Conservation (phyloP, 2,797 vertebrate species). For the Lycodopsis pacificus region DNA sequence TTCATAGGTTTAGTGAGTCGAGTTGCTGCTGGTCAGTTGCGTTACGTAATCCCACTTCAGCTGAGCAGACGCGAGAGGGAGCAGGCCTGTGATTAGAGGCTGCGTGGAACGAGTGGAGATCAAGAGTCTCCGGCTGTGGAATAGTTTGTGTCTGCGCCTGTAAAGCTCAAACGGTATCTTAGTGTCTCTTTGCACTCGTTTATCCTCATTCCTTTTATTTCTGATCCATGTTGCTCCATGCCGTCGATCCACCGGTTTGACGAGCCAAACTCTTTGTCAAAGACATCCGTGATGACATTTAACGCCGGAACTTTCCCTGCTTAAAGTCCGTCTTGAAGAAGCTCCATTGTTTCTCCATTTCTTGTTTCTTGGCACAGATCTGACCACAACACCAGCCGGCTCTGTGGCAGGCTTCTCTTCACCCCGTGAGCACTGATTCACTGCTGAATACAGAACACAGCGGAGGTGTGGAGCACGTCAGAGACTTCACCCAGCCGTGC, state of each 20-base stretch:
- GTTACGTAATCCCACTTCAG: slow-evolving; percentile 36
- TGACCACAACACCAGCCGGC: not conserved
- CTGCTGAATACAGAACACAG: not conserved
- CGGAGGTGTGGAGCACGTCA: not conserved
- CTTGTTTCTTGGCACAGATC: not conserved
- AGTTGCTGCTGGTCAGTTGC: not conserved
- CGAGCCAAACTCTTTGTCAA: too few species aligned
- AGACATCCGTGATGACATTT: too few species aligned
- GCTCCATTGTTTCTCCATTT: not conserved
- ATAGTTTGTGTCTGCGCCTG: not conserved
- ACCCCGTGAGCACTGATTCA: not conserved
- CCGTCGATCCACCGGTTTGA: too few species aligned
- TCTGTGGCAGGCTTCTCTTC: not conserved
- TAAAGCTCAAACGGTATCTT: not conserved
- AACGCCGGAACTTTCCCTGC: not conserved
- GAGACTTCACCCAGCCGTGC: not conserved
- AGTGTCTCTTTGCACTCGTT: not conserved
- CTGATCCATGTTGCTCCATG: not conserved
- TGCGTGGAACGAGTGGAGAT: slow-evolving; percentile 16
- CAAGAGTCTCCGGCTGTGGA: not conserved
- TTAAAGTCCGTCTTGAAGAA: too few species aligned
- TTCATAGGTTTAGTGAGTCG: slow-evolving; percentile 13
- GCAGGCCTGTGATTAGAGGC: slow-evolving; percentile 17
- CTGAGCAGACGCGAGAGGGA: slow-evolving; percentile 25
- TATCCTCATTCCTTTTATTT: not conserved